A percentile compares a stretch with the other conserved stretches of the same genome.
phyloP scores from a whole-genome alignment of 1,140 invertebrate genomes.

The Drosophila nannoptera region DNA sequence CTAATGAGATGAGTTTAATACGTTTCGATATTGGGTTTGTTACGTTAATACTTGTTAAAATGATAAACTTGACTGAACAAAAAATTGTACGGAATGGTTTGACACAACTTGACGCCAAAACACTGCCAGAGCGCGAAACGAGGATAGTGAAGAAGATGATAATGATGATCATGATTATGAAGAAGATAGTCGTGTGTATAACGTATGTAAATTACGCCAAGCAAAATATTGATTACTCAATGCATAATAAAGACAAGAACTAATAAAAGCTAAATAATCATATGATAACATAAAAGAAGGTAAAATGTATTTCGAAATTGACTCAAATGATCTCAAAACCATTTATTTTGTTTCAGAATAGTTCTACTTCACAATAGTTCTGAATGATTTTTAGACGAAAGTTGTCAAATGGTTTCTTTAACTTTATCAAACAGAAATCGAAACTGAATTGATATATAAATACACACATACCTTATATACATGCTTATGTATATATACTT shows the following conservation, averaged over 20 bases:
- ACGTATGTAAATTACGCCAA: conserved; percentile 61
- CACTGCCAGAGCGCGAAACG: conserved; percentile 76
- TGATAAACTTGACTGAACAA: conserved; percentile 59
- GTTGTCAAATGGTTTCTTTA: conserved; percentile 39
- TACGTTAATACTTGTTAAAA: conserved; percentile 61
- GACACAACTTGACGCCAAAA: conserved; percentile 79
- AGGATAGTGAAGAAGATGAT: conserved; percentile 17
- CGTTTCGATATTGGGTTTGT: conserved; percentile 43
- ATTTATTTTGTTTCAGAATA: conserved; percentile 13
- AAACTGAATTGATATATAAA: conserved; percentile 16
- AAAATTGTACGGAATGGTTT: conserved; percentile 78
- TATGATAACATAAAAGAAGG: neutral
- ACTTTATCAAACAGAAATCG: conserved; percentile 35
- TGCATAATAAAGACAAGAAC: conserved; percentile 34
- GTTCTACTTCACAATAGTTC: conserved; percentile 8
- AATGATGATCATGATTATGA: conserved; percentile 22
- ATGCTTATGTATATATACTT: too few relatives aligned
- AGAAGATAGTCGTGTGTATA: conserved; percentile 53
- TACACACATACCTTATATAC: neutral
- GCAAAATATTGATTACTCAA: conserved; percentile 35
- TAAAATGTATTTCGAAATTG: conserved; percentile 9
- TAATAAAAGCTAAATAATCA: conserved; percentile 4
- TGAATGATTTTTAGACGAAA: neutral
- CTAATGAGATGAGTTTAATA: conserved; percentile 27
- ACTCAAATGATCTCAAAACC: conserved; percentile 39